A percentile compares a stretch with the other conserved stretches of the same genome.
phyloP scores from a whole-genome alignment of 2,113 vertebrate species.

The Pungitius pungitius region DNA sequence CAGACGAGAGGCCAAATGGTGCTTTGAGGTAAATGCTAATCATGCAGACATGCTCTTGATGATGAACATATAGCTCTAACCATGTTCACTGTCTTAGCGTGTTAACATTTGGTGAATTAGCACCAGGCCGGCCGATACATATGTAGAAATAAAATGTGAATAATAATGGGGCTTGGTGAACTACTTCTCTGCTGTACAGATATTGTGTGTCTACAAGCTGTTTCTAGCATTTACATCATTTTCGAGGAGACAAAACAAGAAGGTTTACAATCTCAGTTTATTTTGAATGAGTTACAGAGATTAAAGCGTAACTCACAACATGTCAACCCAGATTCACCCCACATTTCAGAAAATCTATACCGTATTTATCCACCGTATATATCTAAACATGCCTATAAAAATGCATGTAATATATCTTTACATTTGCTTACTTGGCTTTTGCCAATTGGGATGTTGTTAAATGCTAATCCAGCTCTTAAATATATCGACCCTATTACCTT shows the following conservation, averaged over 20 bases:
- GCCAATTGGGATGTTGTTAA: not conserved
- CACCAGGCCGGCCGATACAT: not conserved
- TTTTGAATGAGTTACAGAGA: slow-evolving; percentile 50
- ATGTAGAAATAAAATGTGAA: not conserved
- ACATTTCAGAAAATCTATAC: slow-evolving; percentile 49
- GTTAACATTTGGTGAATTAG: not conserved
- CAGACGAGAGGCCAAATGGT: not conserved
- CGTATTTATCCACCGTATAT: slow-evolving; percentile 28
- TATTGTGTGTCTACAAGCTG: not conserved
- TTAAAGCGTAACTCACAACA: slow-evolving; percentile 47
- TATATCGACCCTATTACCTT: slow-evolving; percentile 11
- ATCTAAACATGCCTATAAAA: slow-evolving; percentile 38
- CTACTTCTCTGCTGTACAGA: not conserved
- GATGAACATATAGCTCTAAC: not conserved
- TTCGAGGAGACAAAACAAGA: slow-evolving; percentile 3
- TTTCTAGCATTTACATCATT: not conserved
- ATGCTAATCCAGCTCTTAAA: slow-evolving; percentile 14
- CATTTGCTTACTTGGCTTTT: slow-evolving; percentile 12
- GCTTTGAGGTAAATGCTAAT: not conserved
- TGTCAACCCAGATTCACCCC: slow-evolving; percentile 28
- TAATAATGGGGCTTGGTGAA: not conserved
- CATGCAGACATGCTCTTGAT: not conserved
- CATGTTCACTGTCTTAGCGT: not conserved
- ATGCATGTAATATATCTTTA: slow-evolving; percentile 14
- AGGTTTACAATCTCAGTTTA: slow-evolving; percentile 28